Evolutionary conservation across 2,888 invertebrate genomes (phyloP).

Genomic region (Epistrophella euchroma): DNA sequence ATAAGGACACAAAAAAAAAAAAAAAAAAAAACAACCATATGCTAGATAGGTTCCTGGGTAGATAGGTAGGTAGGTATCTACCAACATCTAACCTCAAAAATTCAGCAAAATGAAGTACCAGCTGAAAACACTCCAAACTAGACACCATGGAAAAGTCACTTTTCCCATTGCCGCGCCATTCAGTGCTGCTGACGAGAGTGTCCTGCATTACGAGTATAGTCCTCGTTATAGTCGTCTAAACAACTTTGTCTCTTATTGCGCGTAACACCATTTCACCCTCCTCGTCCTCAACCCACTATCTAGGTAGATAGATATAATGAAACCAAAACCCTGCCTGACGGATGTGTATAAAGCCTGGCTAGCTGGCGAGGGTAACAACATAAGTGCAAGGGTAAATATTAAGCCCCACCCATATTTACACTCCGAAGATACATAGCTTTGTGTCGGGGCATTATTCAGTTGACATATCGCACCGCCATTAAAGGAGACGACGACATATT

Average conservation of each 20-base stretch:
- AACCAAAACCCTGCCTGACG: constrained; percentile 36
- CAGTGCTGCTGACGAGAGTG: constrained; percentile 42
- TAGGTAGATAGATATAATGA: constrained; percentile 26
- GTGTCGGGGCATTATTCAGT: constrained; percentile 76
- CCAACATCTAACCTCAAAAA: constrained; percentile 58
- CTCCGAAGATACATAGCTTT: constrained; percentile 75
- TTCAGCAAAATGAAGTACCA: constrained; percentile 59
- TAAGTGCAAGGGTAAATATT: constrained; percentile 76
- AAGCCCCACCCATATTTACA: constrained; percentile 76
- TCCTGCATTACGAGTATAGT: constrained; percentile 57
- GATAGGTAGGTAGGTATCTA: background rate
- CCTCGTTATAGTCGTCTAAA: constrained; percentile 74
- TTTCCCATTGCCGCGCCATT: constrained; percentile 32
- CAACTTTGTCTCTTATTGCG: constrained; percentile 72
- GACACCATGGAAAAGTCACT: constrained; percentile 52
- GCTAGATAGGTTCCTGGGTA: constrained; percentile 7
- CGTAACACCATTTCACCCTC: constrained; percentile 60
- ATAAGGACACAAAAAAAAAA: constrained; percentile 41
- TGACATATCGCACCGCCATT: constrained; percentile 76
- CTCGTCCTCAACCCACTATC: constrained; percentile 25
- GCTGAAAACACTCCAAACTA: constrained; percentile 61
- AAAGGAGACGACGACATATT: constrained; percentile 80
- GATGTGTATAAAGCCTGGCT: constrained; percentile 45
- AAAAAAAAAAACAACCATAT: constrained; percentile 10
- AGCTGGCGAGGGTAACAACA: constrained; percentile 73